Evolutionary conservation across 2,888 invertebrate genomes (phyloP), one percentile per base, ranked within the genome.

Genomic region (Rotaria socialis): DNA sequence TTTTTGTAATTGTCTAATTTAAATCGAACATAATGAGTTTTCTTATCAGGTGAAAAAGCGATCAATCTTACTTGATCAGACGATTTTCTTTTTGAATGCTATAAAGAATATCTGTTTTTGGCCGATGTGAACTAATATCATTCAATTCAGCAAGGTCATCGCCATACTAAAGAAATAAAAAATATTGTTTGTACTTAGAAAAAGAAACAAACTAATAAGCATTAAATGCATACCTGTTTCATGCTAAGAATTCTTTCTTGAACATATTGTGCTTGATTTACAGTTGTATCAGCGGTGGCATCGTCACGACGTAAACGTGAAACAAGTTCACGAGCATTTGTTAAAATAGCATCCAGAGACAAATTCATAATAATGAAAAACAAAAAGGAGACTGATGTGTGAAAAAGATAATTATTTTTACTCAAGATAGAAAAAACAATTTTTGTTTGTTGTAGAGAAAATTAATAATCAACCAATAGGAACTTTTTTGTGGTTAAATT

Each of bases 91-190:
- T 85, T 90, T 96, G 95, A 89, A 96, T 95, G 87, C 95, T 95
- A 87, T 95, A 94, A 86, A 97, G 95, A 88, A 97, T 93, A 88
- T 95, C 94, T 24, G 95, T 94, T 89, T 96, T 94, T 0, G 96
- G 96, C 89, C 95, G 94, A 90, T 96, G 96, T 87, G 95, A 94
- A 3, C 96, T 95, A 87, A 95, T 94, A 89, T 95, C 95, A 92
- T 96, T 96, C 87, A 97, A 92, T 88, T 95, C 94, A 88, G 95
- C 95, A 86, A 97, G 94, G 90, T 96, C 96, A 91, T 96, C 96
- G 92, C 96, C 94, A 91, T 95, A 96, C 95, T 96, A 58, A 55
- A 85, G 16, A 52, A 41, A 56, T 5, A n/a, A n/a, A 55, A 58
- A 11, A 35, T 52, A 41, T 24, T 43, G 16, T 52, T 52, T 52